Evolutionary conservation across 2,888 invertebrate species (phyloP).

Genomic region (Eledona agricola): DNA sequence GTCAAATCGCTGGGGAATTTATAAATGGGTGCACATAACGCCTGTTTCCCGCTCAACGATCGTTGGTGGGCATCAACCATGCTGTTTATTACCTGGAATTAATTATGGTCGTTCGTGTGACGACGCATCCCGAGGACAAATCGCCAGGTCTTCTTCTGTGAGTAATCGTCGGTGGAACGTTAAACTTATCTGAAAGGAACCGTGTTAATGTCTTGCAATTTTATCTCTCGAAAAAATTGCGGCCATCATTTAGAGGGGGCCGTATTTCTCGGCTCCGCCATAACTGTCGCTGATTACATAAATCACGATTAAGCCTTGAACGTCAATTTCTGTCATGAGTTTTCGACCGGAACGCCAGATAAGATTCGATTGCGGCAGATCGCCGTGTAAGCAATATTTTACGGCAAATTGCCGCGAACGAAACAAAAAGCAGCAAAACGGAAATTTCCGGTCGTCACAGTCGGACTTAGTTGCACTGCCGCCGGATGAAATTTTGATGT

Average conservation of each 20-base stretch:
- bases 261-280: constrained; percentile 12
- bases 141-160: too few relatives aligned
- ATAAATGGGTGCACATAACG: constrained; percentile 24
- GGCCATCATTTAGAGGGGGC: constrained; percentile 16
- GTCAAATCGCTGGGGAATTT: constrained; percentile 19
- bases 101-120: constrained; percentile 24
- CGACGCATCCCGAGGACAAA: constrained; percentile 14
- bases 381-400: constrained; percentile 12
- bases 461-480: too few relatives aligned
- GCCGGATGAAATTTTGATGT: too few relatives aligned
- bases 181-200: constrained; percentile 22
- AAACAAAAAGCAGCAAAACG: constrained; percentile 1
- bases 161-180: constrained; percentile 5
- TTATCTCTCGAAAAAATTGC: constrained; percentile 9
- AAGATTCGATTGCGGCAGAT: constrained; percentile 10
- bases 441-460: too few relatives aligned
- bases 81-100: constrained; percentile 26
- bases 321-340: constrained; percentile 15
- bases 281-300: constrained; percentile 21
- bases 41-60: constrained; percentile 19
- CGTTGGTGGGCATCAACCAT: constrained; percentile 18
- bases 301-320: constrained; percentile 9
- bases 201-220: constrained; percentile 17
- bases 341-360: constrained; percentile 8
- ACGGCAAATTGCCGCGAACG: constrained; percentile 7